Percentiles rank a stretch among this genome's conserved stretches.
Conservation (phyloP, 1,140 invertebrate genomes). For the Caenorhabditis briggsae region DNA sequence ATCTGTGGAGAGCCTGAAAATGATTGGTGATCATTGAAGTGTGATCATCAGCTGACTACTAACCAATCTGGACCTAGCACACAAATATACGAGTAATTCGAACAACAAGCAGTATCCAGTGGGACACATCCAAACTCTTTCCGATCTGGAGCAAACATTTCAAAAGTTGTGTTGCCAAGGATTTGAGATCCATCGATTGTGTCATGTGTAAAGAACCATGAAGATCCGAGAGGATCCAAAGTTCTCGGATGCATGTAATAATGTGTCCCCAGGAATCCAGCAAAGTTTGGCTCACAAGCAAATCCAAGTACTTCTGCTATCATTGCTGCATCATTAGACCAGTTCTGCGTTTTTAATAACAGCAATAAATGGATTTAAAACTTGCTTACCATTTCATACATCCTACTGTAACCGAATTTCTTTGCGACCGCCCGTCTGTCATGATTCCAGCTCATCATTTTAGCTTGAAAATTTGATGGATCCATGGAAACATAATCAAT, state of each 20-base stretch:
- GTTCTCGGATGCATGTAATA: background rate
- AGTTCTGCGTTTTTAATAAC: background rate
- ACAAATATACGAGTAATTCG: background rate
- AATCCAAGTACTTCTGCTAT: background rate
- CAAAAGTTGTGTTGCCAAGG: background rate
- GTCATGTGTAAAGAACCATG: background rate
- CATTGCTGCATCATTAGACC: background rate
- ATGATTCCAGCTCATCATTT: background rate
- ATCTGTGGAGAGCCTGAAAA: background rate
- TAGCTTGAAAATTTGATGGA: background rate
- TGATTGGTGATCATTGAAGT: background rate
- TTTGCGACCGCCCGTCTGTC: background rate
- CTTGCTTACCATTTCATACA: background rate
- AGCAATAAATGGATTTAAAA: background rate
- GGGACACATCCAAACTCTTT: slow-evolving; percentile 14
- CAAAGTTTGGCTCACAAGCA: background rate
- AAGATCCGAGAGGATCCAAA: background rate
- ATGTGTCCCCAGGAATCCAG: slow-evolving; percentile 4
- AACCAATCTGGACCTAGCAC: background rate
- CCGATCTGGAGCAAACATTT: background rate
- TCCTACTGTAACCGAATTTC: background rate
- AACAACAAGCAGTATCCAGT: background rate
- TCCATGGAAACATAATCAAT: background rate
- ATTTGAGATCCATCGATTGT: background rate
- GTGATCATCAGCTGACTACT: background rate